Base-by-base conservation (phyloP, 2,888 invertebrate genomes). In the Slavum lentiscoides region DNA sequence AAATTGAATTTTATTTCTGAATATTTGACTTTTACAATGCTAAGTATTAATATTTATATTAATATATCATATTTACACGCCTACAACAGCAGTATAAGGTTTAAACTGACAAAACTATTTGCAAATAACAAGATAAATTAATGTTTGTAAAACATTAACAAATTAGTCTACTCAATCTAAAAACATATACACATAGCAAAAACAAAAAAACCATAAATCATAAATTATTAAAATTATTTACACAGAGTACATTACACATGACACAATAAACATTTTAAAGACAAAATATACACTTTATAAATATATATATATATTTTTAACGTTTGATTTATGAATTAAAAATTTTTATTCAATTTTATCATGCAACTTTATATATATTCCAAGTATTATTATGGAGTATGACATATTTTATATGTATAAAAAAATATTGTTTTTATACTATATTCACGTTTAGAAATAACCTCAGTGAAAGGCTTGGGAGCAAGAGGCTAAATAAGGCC, bases 161-260 rank as follows among this genome's bases (percentile, higher is more conserved):
- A 13, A 39, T 73, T 73, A 73, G 23, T 53, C 43, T 21, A 61
- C 43, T 43, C 19, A 61, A 53, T 62, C 30, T 37, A 62, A 64
- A 74, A 30, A 66, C 53, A 49, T 49, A 49, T 49, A 15, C 13
- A 13, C 11, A 49, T 49, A 2, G 58, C 17, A 30, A 4, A 4
- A 74, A n/a, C n/a, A 21, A n/a, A 62, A 62, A 23, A 62, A 19
- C 43, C 23, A 73, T n/a, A 61, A 73, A 49, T 58, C 43, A 61
- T 43, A n/a, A 58, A 58, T 13, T 4, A 59, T n/a, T 73, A 73
- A 58, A 39, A 58, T 58, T 49, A 49, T 49, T 8, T 13, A 49
- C 49, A 64, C 39, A 6, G 37, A 64, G 2, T 39, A 70, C 37
- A n/a, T 39, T 21, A 58, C 9, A 73, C 11, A 49, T 59, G 11